Base-by-base conservation (phyloP, 2,888 invertebrate genomes). In the Dendrolimus pini region DNA sequence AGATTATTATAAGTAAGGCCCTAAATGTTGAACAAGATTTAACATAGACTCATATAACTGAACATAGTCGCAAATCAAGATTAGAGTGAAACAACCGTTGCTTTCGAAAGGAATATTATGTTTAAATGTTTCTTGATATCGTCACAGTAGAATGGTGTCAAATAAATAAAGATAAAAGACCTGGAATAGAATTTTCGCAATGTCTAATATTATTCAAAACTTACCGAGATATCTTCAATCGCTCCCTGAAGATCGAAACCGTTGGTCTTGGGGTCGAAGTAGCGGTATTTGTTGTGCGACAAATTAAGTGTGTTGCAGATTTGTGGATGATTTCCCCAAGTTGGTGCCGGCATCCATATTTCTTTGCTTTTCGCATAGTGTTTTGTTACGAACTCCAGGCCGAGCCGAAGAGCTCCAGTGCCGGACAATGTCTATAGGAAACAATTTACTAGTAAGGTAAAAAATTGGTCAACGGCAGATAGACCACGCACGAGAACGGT, bases 271-370 rank as follows among this genome's bases (percentile, higher is more conserved):
- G 97, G 93, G 78, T 99, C 96, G 81, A 97, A 99, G 88, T 99
- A 99, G 64, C 95, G 94, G 89, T 99, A 99, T 59, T 94, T 93
- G 80, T 98, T 97, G 55, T 98, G 95, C 12, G 94, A 92, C 58
- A 99, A 82, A 3, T 96, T 96, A 56, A 97, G 91, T 75, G 96
- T 95, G 90, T 96, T 98, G 88, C 99, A 98, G 75, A 99, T 94
- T 58, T 98, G 98, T 0, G 94, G 95, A 82, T 99, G 99, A 85
- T 99, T 99, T 57, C 99, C 99, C 99, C 99, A 99, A 0, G 99
- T 95, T 7, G 99, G 99, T 1, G 93, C 91, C 7, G 99, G 99
- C 67, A 99, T 74, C 90, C 97, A 99, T 56, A 97, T 88, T 62
- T 94, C 95, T 86, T 98, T 98, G 68, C 91, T 92, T 52, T 95